A percentile compares a stretch with the other conserved stretches of the same genome.
These are phyloP conservation scores for Andinoacara biseriatus DNA, from an alignment of 2,113 vertebrate genomes.

Conservation along the genomic window DNA sequence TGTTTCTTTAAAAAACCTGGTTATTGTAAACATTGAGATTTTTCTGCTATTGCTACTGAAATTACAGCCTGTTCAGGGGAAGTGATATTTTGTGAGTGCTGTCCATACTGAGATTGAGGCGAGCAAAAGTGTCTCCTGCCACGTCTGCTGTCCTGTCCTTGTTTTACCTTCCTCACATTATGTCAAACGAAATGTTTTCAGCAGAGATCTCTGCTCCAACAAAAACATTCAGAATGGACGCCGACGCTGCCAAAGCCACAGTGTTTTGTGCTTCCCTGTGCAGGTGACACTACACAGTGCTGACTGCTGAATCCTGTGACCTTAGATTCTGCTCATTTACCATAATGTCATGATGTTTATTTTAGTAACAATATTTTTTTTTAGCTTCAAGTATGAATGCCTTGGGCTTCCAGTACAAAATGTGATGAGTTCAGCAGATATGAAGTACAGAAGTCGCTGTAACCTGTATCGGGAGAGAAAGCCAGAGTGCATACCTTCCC, in stretches of 20 bases:
- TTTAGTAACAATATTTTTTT: neutral
- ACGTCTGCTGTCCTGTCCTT: conserved; percentile 15
- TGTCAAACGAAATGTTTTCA: conserved; percentile 5
- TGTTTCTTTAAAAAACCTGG: too few species aligned
- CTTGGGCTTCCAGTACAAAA: neutral
- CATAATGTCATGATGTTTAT: neutral
- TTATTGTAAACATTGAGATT: too few species aligned
- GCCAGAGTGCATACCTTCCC: conserved; percentile 17
- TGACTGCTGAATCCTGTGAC: neutral
- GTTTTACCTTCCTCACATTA: conserved; percentile 10
- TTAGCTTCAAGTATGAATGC: neutral
- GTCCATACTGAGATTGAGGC: neutral
- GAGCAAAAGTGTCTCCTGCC: neutral
- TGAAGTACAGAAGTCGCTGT: neutral
- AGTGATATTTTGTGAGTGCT: neutral
- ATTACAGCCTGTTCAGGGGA: neutral
- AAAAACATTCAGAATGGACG: neutral
- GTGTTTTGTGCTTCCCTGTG: neutral
- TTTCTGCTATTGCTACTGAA: neutral
- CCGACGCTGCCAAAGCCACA: conserved; percentile 26
- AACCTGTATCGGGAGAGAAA: neutral
- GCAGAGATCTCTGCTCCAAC: neutral
- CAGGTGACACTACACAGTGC: conserved; percentile 27
- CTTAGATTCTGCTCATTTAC: neutral
- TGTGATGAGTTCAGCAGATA: conserved; percentile 8